These are phyloP conservation scores for Zeuzera pyrina DNA, from an alignment of 2,888 invertebrate species.

Conservation along the genomic window DNA sequence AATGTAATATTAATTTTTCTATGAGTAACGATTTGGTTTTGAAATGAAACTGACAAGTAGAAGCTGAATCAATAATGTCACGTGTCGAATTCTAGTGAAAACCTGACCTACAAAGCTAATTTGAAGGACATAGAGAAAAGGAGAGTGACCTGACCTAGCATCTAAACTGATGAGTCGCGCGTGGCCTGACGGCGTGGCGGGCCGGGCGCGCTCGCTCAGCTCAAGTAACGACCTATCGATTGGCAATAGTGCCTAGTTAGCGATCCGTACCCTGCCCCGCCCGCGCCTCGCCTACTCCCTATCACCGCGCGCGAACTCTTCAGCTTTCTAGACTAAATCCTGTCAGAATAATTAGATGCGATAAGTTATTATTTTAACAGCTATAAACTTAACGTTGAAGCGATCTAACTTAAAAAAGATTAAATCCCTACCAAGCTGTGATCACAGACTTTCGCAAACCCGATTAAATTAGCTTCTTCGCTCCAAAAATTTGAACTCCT, in stretches of 20 bases:
- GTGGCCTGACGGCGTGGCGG: conserved; percentile 43
- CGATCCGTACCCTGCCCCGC: conserved; percentile 38
- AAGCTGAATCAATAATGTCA: conserved; percentile 67
- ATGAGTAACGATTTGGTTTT: no score
- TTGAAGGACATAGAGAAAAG: conserved; percentile 74
- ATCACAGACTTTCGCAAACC: no score
- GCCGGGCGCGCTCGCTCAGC: conserved; percentile 33
- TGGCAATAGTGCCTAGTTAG: conserved; percentile 71
- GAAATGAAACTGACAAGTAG: no score
- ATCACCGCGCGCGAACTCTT: conserved; percentile 14
- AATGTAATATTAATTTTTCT: no score
- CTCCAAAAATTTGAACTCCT: no score
- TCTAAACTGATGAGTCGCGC: conserved; percentile 70
- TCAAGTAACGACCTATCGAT: conserved; percentile 70
- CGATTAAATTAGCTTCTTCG: no score
- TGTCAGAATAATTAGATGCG: background rate
- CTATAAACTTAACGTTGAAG: no score
- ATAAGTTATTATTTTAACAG: no score
- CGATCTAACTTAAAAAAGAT: no score
- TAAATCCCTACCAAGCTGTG: no score
- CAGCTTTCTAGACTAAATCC: conserved; percentile 1
- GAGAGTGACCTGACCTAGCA: conserved; percentile 73
- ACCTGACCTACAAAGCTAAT: conserved; percentile 74
- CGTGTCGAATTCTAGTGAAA: conserved; percentile 57
- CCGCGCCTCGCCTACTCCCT: conserved; percentile 18